Base-by-base conservation (phyloP, 2,888 invertebrate species). In the Cephus pygmeus region DNA sequence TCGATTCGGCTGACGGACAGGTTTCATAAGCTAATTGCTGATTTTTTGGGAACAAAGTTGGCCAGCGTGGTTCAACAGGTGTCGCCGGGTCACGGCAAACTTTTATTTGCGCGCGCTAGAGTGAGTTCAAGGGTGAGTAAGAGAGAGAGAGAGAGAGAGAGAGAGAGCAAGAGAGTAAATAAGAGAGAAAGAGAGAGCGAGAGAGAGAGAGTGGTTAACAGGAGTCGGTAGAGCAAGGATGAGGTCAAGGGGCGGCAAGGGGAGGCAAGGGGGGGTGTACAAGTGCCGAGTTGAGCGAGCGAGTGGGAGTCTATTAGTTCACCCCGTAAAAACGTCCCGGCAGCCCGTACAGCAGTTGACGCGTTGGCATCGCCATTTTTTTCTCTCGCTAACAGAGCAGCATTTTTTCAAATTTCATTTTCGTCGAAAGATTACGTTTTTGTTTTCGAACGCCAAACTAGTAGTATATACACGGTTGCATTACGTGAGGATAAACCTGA, bases 1-100 rank as follows among this genome's bases (percentile, higher is more conserved):
- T 81, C 85, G 79, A 81, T 76, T 56, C 81, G 83, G 79, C 77
- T 23, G 90, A 89, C 83, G 85, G 89, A 89, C 90, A 89, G 87
- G 84, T 85, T 88, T 90, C 90, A 89, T 90, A 88, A 88, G 88
- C 88, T 90, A 90, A 90, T 90, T 90, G 89, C 83, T 84, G 83
- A 85, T 86, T 85, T 87, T 83, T 83, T 81, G 75, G 78, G 69
- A 76, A 78, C 81, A 69, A 68, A 78, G 80, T 81, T 86, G 85
- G 86, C 85, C 87, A 87, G 84, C 81, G 56, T 56, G 85, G 89
- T 90, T 91, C 91, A 91, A 91, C 91, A 91, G 91, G 91, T 91
- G 91, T 91, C 90, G 88, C 83, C 79, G 88, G 88, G 87, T 88
- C 88, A 88, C 85, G 88, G 90, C 87, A 87, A 90, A 91, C 89